phyloP scores from a whole-genome alignment of 2,113 vertebrate species.

The Solenodon paradoxus region DNA sequence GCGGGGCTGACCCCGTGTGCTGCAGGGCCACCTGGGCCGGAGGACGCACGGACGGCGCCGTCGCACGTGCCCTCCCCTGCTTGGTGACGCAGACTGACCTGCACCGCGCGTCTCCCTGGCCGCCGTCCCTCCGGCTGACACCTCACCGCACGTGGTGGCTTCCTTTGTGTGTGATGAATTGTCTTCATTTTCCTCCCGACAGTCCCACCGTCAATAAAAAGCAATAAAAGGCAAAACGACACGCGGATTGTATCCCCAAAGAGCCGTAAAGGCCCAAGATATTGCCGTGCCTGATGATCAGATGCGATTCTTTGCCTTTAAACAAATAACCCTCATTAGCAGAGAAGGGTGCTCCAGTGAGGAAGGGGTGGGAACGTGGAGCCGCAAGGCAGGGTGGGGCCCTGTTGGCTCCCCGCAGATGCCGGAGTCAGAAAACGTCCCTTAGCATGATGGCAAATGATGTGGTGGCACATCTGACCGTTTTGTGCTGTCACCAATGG shows the following conservation, averaged over 20 bases:
- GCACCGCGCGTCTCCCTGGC: rapidly evolving
- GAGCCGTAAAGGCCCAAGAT: slow-evolving; percentile 62
- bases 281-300: not conserved
- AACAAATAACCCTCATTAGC: slow-evolving; percentile 65
- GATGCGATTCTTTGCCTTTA: slow-evolving; percentile 61
- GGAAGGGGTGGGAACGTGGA: not conserved
- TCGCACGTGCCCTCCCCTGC: rapidly evolving
- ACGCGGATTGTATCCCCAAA: slow-evolving; percentile 73
- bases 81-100: not conserved
- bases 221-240: slow-evolving; percentile 64
- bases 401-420: rapidly evolving
- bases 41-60: rapidly evolving
- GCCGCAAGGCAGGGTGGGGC: not conserved
- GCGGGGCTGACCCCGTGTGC: too few species aligned
- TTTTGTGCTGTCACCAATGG: rapidly evolving
- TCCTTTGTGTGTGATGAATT: slow-evolving; percentile 41
- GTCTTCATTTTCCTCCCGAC: slow-evolving; percentile 61
- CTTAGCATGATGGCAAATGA: too few species aligned
- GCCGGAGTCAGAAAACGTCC: not conserved
- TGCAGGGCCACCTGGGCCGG: rapidly evolving
- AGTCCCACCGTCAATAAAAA: slow-evolving; percentile 65
- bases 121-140: not conserved
- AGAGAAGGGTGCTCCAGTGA: not conserved
- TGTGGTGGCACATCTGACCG: rapidly evolving
- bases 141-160: not conserved